Percentiles rank a stretch among this genome's conserved stretches.
Evolutionary conservation across 2,797 vertebrate genomes (phyloP).

Genomic region (Lates japonicus): DNA sequence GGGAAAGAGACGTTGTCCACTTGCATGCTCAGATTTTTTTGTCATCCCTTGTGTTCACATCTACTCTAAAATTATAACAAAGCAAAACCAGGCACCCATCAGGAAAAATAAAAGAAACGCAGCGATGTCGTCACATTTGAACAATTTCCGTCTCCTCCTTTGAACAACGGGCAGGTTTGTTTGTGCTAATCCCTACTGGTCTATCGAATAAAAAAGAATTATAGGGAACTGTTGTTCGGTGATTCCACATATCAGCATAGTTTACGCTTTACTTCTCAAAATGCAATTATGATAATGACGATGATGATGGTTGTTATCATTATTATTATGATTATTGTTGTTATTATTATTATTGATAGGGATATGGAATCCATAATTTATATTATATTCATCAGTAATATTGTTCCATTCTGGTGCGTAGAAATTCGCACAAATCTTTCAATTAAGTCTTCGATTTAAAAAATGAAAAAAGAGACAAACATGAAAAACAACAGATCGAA

Average conservation of each 20-base stretch:
- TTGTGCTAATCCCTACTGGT: neutral
- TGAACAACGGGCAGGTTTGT: neutral
- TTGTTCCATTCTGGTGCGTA: too few relatives aligned
- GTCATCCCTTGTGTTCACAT: slow-evolving; percentile 1
- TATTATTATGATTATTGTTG: neutral
- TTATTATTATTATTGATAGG: neutral
- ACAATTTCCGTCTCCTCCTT: neutral
- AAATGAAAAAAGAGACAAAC: neutral
- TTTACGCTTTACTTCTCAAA: too few relatives aligned
- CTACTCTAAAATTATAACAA: neutral
- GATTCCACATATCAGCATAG: too few relatives aligned
- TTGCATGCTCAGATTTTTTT: neutral
- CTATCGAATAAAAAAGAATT: too few relatives aligned
- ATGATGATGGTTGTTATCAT: too few relatives aligned
- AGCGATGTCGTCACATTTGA: slow-evolving; percentile 12
- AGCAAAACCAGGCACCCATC: neutral
- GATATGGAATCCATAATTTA: neutral
- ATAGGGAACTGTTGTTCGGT: too few relatives aligned
- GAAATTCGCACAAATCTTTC: neutral
- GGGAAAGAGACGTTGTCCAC: neutral
- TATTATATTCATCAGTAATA: neutral
- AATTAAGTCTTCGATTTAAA: neutral
- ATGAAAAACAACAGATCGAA: too few relatives aligned
- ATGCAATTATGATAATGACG: too few relatives aligned
- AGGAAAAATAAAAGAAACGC: slow-evolving; percentile 34